Conservation (phyloP, 2,113 vertebrate genomes). For the Trachemys scripta region DNA sequence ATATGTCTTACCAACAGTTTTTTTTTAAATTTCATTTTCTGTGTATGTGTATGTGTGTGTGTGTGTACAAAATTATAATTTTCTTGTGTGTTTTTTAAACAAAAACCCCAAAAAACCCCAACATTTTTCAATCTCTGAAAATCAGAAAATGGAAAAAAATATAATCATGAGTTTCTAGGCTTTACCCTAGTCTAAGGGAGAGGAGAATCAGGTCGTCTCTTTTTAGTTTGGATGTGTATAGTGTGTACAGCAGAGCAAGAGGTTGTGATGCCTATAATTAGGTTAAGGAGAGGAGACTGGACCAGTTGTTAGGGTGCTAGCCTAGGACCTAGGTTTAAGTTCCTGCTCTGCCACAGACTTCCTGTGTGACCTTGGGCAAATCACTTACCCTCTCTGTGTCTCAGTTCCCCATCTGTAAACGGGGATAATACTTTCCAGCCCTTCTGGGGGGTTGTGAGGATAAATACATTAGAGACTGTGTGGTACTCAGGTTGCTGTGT, state of each 20-base stretch:
- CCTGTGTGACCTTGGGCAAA: neutral
- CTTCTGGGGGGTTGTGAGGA: neutral
- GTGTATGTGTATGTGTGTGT: too few relatives aligned
- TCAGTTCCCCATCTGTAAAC: neutral
- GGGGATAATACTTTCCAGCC: neutral
- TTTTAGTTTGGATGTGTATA: neutral
- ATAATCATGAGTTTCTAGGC: rapidly evolving
- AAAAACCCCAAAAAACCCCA: neutral
- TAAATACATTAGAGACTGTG: neutral
- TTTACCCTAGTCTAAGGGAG: neutral
- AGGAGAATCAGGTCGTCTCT: neutral
- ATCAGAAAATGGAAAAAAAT: neutral
- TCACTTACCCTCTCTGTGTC: rapidly evolving
- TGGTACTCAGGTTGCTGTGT: neutral
- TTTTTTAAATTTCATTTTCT: neutral
- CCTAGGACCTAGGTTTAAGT: neutral
- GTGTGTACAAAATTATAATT: neutral
- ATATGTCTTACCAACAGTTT: neutral
- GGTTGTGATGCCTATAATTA: neutral
- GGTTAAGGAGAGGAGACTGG: neutral
- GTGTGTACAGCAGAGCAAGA: neutral
- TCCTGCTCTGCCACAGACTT: neutral
- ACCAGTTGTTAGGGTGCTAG: neutral
- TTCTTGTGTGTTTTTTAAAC: conserved; percentile 32
- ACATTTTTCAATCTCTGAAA: conserved; percentile 11